Percentiles rank a stretch among this genome's conserved stretches.
Conservation (phyloP, 2,797 vertebrate species). For the Micromesistius poutassou region DNA sequence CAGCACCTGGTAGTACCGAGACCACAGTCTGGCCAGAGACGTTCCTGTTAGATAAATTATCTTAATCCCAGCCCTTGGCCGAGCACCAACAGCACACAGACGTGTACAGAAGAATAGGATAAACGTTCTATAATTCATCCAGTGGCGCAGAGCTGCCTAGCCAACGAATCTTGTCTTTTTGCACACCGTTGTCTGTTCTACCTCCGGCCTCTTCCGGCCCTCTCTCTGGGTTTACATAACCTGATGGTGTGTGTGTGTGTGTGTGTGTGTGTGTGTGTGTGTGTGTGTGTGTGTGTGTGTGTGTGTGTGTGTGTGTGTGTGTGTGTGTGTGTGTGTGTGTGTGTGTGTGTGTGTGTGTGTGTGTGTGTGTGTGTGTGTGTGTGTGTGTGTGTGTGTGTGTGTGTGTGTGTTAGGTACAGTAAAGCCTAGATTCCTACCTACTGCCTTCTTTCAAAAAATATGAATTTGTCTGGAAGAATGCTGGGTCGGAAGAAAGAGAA, state of each 20-base stretch:
- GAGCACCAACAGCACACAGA: background rate
- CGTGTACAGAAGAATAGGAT: background rate
- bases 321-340: background rate
- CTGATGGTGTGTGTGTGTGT: background rate
- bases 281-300: background rate
- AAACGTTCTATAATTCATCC: background rate
- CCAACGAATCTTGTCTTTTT: background rate
- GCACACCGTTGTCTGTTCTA: background rate
- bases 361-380: too few species aligned
- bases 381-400: too few species aligned
- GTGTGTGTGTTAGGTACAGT: background rate
- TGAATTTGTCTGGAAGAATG: slow-evolving; percentile 20
- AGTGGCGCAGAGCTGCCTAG: too few species aligned
- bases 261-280: background rate
- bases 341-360: background rate
- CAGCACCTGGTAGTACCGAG: background rate
- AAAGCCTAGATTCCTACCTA: background rate
- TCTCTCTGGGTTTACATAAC: background rate
- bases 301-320: background rate
- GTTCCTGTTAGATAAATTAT: background rate
- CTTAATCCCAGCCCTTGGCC: background rate
- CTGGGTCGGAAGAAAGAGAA: slow-evolving; percentile 18
- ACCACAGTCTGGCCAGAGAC: background rate
- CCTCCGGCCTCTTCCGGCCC: background rate
- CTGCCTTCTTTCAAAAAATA: background rate